These are phyloP conservation scores for Dicaeum eximium DNA, from an alignment of 2,113 vertebrate species.

Conservation along the genomic window DNA sequence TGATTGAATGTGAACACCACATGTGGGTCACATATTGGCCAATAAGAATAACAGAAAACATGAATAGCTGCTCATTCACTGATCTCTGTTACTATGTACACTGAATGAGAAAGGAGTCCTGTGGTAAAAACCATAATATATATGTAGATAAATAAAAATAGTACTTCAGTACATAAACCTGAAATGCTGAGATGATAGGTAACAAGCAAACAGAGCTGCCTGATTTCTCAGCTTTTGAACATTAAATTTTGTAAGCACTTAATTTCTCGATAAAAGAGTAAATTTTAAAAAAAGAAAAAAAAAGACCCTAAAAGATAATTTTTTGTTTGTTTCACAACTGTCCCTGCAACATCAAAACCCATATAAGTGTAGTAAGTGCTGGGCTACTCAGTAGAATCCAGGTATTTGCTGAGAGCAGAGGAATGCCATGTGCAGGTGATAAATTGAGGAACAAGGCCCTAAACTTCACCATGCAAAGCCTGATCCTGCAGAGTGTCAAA, in stretches of 20 bases:
- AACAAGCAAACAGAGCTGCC: neutral
- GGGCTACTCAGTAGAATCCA: neutral
- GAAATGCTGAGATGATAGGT: neutral
- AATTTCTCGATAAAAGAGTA: neutral
- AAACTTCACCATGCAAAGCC: neutral
- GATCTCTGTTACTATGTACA: neutral
- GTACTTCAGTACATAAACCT: neutral
- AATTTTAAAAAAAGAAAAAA: no score
- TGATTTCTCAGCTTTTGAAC: neutral
- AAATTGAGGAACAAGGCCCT: neutral
- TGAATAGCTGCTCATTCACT: slow-evolving; percentile 58
- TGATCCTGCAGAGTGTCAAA: neutral
- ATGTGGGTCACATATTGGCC: slow-evolving; percentile 56
- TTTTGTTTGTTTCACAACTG: neutral
- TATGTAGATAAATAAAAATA: neutral
- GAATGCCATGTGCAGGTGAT: neutral
- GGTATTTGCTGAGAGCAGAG: neutral
- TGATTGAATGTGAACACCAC: slow-evolving; percentile 52
- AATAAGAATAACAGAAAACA: slow-evolving; percentile 48
- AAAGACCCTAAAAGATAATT: neutral
- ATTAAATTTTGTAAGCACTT: neutral
- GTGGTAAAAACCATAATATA: neutral
- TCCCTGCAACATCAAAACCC: neutral
- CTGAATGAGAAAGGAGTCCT: neutral
- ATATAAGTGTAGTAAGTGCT: neutral